Base-by-base conservation (phyloP, 1,140 invertebrate genomes). In the Nephotettix cincticeps region DNA sequence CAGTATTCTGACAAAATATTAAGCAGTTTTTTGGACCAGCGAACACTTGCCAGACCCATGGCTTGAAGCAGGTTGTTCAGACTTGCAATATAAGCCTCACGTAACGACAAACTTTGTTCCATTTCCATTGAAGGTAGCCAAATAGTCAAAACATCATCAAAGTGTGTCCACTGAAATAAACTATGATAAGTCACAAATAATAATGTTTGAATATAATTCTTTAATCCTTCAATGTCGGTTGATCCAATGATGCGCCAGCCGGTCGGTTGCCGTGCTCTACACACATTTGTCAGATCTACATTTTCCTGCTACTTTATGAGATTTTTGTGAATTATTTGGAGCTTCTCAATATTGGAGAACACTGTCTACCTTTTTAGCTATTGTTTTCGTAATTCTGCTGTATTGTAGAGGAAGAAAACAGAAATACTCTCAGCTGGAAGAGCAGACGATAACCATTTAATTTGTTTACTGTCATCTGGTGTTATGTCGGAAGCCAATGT, bases 121-220 rank as follows among this genome's bases (percentile, higher is more conserved):
- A 64, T 64, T 32, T 64, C 61, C 28, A 64, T 64, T 64, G 17
- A 19, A n/a, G 61, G 61, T 32, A 64, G 29, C 61, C 61, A 64
- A 30, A 64, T 64, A n/a, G 29, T 64, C 17, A 64, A 19, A 36
- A 64, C 28, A 36, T 64, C 61, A 30, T 64, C 61, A 30, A 64
- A 64, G 21, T 64, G 61, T 13, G 9, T 32, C 61, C 61, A 64
- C 61, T 64, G 21, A 6, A 64, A 64, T 27, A 61, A 61, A 9
- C 17, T 4, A 9, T 6, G 6, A 40, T 9, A 40, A 40, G 17
- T 17, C 36, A 40, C 36, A 9, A 40, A n/a, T 40, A 40, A 40
- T 9, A 40, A 9, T 6, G 36, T 17, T 9, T 40, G 17, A 40
- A 9, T 40, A 9, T 40, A 40, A 9, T 40, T 40, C 36, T 9